Percentiles rank a stretch among this genome's conserved stretches.
Evolutionary conservation across 2,113 vertebrate species (phyloP).

Genomic region (Scalopus aquaticus): DNA sequence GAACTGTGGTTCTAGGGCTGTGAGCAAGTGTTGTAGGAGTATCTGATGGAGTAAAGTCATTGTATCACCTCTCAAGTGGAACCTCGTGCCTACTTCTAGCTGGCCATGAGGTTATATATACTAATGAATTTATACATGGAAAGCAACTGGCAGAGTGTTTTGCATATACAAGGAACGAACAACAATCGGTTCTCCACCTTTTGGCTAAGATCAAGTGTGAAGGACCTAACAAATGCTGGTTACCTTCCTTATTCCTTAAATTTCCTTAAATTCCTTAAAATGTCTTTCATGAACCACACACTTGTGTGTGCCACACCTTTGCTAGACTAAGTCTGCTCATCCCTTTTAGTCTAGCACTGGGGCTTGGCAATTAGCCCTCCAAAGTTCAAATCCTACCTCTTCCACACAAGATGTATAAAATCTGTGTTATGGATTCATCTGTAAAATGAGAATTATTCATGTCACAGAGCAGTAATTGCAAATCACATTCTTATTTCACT

Average conservation of each 20-base stretch:
- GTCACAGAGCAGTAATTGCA: neutral
- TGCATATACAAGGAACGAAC: too few relatives aligned
- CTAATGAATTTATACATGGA: neutral
- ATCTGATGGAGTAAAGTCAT: neutral
- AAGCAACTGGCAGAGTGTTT: neutral
- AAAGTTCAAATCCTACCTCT: neutral
- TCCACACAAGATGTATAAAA: neutral
- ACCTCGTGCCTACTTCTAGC: neutral
- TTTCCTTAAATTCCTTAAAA: too few relatives aligned
- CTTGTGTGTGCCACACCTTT: neutral
- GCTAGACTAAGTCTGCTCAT: neutral
- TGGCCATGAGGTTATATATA: neutral
- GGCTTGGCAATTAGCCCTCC: neutral
- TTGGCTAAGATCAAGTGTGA: too few relatives aligned
- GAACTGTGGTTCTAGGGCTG: neutral
- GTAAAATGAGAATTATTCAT: neutral
- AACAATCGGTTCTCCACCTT: too few relatives aligned
- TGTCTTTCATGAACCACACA: neutral
- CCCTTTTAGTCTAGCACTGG: neutral
- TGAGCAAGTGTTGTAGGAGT: neutral
- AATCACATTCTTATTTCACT: neutral
- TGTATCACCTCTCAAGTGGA: neutral
- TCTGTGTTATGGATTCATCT: neutral
- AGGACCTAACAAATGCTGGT: neutral
- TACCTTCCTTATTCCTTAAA: neutral